These are phyloP conservation scores for Ammospiza nelsoni DNA, from an alignment of 2,113 vertebrate genomes.

Conservation along the genomic window DNA sequence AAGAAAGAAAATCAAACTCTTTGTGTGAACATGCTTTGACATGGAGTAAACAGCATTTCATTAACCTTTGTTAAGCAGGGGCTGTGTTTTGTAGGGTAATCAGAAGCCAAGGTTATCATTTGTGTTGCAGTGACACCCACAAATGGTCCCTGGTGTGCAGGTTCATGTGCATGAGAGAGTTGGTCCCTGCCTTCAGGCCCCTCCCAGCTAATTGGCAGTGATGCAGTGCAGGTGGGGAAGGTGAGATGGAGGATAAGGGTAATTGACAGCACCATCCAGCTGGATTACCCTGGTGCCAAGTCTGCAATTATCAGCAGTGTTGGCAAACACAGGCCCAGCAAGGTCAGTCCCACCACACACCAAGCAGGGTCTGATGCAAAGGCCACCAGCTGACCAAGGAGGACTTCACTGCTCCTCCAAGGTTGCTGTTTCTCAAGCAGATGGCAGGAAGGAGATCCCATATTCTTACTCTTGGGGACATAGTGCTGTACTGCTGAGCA, in stretches of 20 bases:
- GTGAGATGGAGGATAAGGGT: neutral
- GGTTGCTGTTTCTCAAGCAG: neutral
- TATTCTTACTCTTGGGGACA: fast-evolving
- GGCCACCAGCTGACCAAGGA: neutral
- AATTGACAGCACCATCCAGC: neutral
- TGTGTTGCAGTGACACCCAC: neutral
- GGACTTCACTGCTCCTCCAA: neutral
- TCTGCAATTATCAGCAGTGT: neutral
- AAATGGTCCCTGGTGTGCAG: neutral
- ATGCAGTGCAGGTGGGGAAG: neutral
- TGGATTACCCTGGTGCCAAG: neutral
- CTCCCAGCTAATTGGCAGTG: neutral
- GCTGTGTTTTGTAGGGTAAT: neutral
- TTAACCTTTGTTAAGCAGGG: neutral
- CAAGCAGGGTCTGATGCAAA: fast-evolving
- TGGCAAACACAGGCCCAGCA: neutral
- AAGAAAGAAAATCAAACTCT: neutral
- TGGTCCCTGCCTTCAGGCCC: neutral
- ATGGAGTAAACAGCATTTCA: neutral
- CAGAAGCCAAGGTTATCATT: neutral
- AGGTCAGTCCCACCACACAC: neutral
- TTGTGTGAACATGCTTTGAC: fast-evolving
- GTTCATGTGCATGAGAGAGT: fast-evolving
- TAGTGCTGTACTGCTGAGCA: neutral
- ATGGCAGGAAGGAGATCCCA: neutral